Base-by-base conservation (phyloP, 1,140 invertebrate genomes). In the Magallana ariakensis region DNA sequence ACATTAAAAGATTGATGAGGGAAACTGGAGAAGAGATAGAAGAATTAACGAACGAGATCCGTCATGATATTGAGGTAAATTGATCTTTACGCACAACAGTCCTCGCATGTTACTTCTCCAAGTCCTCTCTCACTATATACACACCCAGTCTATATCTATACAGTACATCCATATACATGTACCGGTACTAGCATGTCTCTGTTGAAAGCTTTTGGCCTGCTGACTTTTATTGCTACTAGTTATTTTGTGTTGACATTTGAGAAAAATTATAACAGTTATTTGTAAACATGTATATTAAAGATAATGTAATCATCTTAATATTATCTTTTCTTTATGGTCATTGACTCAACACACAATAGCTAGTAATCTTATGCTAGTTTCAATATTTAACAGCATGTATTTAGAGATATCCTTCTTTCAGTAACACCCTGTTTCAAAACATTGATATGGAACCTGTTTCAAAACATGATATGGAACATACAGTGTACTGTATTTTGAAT, bases 21-120 rank as follows among this genome's bases (percentile, higher is more conserved):
- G 91, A 93, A 70, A 92, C 92, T 55, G 90, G 85, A 85, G 89
- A 92, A 16, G 92, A 93, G 53, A 92, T 93, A 26, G 82, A 89
- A 58, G 90, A 91, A 58, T 85, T 93, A 11, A 92, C 90, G n/a
- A 89, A 90, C 75, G 90, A 91, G 88, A 89, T 93, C 22, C 89
- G 91, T 26, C 86, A 90, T 87, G 91, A 92, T 80, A 91, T 93
- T 26, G 90, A 93, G 89, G 91, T 92, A 84, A 46, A 46, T 46
- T 46, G 33, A 46, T 87, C 86, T 86, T 80, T 70, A 13, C 10
- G 3, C 15, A 82, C 46, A 8, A 15, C 80, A 82, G 80, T 54
- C 54, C 33, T 11, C 54, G 80, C 80, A 82, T 56, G 46, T 10
- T 82, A 55, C 54, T 53, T 19, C 5, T 46, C 33, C 33, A 46